Evolutionary conservation across 64 coral and sea anemone species (phyloP).

Genomic region (Montipora sp.): DNA sequence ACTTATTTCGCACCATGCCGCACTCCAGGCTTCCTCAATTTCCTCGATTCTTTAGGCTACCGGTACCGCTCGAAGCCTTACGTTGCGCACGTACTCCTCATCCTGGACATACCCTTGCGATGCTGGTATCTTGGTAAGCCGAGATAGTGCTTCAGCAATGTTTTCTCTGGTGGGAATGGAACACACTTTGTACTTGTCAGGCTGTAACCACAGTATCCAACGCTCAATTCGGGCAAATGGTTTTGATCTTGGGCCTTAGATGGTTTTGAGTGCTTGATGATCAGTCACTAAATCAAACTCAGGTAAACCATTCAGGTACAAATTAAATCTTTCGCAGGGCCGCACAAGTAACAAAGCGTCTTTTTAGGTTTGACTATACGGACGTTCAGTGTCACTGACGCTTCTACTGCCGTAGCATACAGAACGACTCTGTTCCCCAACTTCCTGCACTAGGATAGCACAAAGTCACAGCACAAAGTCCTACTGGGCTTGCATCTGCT

Average conservation of each 20-base stretch:
- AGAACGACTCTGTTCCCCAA: background rate
- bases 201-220: background rate
- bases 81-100: background rate
- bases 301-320: background rate
- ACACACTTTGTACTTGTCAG: background rate
- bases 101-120: background rate
- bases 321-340: background rate
- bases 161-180: background rate
- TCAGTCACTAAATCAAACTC: constrained; percentile 29
- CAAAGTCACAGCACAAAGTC: background rate
- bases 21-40: background rate
- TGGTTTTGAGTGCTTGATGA: background rate
- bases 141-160: constrained; percentile 1
- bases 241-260: background rate
- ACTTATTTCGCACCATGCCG: background rate
- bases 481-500: constrained; percentile 25
- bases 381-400: background rate
- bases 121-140: background rate
- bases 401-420: constrained; percentile 19
- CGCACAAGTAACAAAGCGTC: background rate
- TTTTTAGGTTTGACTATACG: constrained; percentile 18
- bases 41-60: constrained; percentile 12
- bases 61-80: background rate
- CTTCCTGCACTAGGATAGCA: background rate
- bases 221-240: background rate